phyloP scores from a whole-genome alignment of 2,888 invertebrate genomes.

The Arctia plantaginis region DNA sequence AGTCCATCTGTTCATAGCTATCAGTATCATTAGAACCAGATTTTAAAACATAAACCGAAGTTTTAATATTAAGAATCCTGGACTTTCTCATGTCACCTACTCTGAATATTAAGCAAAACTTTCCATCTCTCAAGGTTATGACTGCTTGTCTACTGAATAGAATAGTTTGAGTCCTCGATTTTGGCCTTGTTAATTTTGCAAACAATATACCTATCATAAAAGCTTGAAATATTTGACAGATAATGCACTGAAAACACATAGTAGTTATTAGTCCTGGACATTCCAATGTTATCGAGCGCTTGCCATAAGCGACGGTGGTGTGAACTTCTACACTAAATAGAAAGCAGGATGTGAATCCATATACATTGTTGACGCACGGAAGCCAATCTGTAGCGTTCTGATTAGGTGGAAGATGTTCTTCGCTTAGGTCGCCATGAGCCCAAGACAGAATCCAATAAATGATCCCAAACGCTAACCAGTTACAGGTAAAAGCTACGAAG shows the following conservation, averaged over 20 bases:
- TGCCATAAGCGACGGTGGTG: constrained; percentile 96
- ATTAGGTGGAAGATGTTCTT: constrained; percentile 86
- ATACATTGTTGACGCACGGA: constrained; percentile 95
- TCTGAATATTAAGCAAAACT: constrained; percentile 94
- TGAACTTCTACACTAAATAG: constrained; percentile 98
- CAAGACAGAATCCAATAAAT: constrained; percentile 97
- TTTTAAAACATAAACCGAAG: constrained; percentile 93
- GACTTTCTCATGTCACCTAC: constrained; percentile 98
- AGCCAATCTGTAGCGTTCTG: constrained; percentile 88
- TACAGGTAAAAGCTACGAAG: constrained; percentile 92
- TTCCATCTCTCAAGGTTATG: constrained; percentile 94
- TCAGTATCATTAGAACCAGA: constrained; percentile 93
- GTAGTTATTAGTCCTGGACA: constrained; percentile 97
- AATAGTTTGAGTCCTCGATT: constrained; percentile 96
- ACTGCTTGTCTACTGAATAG: constrained; percentile 96
- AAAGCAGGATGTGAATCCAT: constrained; percentile 96
- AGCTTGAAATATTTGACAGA: constrained; percentile 95
- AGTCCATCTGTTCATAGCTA: constrained; percentile 93
- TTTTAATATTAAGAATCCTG: constrained; percentile 96
- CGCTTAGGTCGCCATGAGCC: constrained; percentile 94
- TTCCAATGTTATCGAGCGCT: constrained; percentile 94
- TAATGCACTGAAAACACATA: constrained; percentile 98
- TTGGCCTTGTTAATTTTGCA: constrained; percentile 97
- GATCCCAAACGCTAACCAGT: constrained; percentile 95
- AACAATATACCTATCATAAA: constrained; percentile 95